Conservation (phyloP, 2,113 vertebrate genomes). For the Onychostoma macrolepis region DNA sequence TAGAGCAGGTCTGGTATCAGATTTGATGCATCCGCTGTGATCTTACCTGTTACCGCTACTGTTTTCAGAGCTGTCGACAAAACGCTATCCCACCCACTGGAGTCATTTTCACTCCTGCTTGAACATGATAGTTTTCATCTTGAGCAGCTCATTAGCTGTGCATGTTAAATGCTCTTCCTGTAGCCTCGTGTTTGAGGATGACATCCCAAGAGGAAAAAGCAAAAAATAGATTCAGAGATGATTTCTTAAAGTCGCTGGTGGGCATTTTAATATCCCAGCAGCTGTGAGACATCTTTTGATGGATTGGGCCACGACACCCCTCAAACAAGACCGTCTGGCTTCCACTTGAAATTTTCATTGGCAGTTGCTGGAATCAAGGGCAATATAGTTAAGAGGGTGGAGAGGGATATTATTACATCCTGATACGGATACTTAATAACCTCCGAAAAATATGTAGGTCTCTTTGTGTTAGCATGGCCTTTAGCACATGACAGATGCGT, state of each 20-base stretch:
- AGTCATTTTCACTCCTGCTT: slow-evolving; percentile 18
- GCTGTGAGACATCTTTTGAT: slow-evolving; percentile 4
- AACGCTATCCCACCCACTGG: neutral
- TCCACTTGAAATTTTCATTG: slow-evolving; percentile 5
- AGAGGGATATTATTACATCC: slow-evolving; percentile 1
- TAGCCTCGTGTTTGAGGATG: neutral
- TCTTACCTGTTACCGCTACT: slow-evolving; percentile 1
- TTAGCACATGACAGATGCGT: neutral
- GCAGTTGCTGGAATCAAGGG: slow-evolving; percentile 18
- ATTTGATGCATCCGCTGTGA: neutral
- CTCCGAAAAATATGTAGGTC: neutral
- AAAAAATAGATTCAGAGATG: too few relatives aligned
- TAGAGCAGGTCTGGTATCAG: slow-evolving; percentile 3
- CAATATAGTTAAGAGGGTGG: slow-evolving; percentile 1
- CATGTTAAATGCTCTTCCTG: slow-evolving; percentile 21
- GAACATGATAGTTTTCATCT: slow-evolving; percentile 22
- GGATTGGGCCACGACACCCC: neutral
- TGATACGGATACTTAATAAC: neutral
- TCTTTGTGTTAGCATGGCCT: neutral
- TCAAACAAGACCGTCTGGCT: neutral
- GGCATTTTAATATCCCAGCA: slow-evolving; percentile 7
- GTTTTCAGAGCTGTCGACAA: neutral
- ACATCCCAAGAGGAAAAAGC: too few relatives aligned
- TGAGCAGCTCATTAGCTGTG: slow-evolving; percentile 31
- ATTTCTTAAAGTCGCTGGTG: neutral